A percentile compares a stretch with the other conserved stretches of the same genome.
phyloP scores from a whole-genome alignment of 1,140 invertebrate species.

The Eueides isabella region DNA sequence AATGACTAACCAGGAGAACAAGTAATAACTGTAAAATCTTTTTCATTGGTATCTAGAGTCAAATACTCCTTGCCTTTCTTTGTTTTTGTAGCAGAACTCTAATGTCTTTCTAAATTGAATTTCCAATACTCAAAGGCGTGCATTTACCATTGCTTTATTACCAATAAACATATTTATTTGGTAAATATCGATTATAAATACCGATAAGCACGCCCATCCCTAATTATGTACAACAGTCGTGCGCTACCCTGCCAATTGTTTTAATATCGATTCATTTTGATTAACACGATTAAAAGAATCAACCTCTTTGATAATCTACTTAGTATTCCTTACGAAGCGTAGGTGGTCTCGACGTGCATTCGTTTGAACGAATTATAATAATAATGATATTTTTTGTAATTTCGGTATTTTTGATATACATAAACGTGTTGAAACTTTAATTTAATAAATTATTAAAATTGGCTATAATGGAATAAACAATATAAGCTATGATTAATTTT shows the following conservation, averaged over 20 bases:
- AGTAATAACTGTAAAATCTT: too few relatives aligned
- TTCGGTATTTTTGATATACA: conserved; percentile 14
- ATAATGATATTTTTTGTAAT: conserved; percentile 48
- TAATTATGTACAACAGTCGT: conserved; percentile 52
- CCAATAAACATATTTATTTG: neutral
- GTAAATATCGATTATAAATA: conserved; percentile 24
- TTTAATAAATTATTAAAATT: too few relatives aligned
- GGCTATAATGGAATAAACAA: too few relatives aligned
- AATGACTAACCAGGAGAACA: too few relatives aligned
- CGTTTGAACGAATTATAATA: conserved; percentile 63
- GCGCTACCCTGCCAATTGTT: conserved; percentile 76
- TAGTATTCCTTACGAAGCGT: conserved; percentile 49
- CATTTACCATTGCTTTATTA: too few relatives aligned
- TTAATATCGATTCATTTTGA: conserved; percentile 76
- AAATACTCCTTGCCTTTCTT: too few relatives aligned
- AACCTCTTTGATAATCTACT: conserved; percentile 62
- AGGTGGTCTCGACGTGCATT: conserved; percentile 48
- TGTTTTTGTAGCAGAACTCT: too few relatives aligned
- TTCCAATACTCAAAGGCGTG: too few relatives aligned
- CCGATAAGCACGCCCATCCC: conserved; percentile 34
- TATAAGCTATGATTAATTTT: too few relatives aligned
- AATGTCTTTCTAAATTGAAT: too few relatives aligned
- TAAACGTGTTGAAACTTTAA: neutral
- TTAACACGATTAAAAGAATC: conserved; percentile 76
- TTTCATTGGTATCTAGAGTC: too few relatives aligned